Evolutionary conservation across 2,113 vertebrate species (phyloP).

Genomic region (Aphelocoma coerulescens): DNA sequence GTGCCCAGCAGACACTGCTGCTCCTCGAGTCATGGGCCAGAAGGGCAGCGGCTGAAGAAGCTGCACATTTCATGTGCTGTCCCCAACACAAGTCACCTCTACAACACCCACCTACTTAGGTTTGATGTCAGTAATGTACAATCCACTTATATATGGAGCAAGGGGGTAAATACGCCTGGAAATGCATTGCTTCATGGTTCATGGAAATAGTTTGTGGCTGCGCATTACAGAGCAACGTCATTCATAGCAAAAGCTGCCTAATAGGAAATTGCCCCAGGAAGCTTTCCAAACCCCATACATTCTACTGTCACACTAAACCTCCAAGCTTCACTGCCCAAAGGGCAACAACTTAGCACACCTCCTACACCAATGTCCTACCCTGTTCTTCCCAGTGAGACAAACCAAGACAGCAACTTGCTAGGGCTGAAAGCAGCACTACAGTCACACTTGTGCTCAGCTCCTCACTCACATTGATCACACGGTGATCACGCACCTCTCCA

Average conservation of each 20-base stretch:
- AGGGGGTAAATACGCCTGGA: neutral
- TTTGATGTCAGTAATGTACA: rapidly evolving
- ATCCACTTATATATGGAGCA: rapidly evolving
- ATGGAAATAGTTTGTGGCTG: neutral
- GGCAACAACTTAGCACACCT: neutral
- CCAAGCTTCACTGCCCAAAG: neutral
- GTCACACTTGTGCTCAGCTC: neutral
- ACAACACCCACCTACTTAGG: neutral
- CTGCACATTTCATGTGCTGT: neutral
- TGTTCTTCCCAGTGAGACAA: neutral
- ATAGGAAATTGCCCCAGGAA: neutral
- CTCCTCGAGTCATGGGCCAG: rapidly evolving
- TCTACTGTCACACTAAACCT: neutral
- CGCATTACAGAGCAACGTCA: neutral
- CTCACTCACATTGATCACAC: neutral
- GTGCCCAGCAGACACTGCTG: neutral
- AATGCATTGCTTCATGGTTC: neutral
- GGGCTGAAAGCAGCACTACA: neutral
- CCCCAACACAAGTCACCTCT: neutral
- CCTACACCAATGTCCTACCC: neutral
- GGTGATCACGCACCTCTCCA: neutral
- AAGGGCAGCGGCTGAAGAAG: neutral
- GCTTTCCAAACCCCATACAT: neutral
- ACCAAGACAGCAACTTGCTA: neutral
- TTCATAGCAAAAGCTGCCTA: neutral